A percentile compares a stretch with the other conserved stretches of the same genome.
phyloP scores from a whole-genome alignment of 1,140 invertebrate genomes.

The Heliconius hewitsoni region DNA sequence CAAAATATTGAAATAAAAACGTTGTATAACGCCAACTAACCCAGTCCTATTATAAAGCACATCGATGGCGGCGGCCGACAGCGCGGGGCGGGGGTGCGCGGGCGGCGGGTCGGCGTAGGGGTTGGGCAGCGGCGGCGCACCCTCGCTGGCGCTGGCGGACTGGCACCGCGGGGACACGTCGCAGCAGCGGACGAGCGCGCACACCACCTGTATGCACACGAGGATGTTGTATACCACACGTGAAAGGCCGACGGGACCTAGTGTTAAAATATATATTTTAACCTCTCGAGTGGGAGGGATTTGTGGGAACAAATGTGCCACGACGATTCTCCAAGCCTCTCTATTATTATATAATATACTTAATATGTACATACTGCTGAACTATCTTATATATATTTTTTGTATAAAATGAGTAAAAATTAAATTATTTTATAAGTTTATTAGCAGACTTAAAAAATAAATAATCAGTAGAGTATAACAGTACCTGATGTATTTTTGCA shows the following conservation, averaged over 20 bases:
- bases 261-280: too few species aligned
- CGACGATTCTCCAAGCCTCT: neutral
- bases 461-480: neutral
- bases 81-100: slow-evolving; percentile 85
- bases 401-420: neutral
- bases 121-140: slow-evolving; percentile 87
- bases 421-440: too few species aligned
- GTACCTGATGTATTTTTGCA: slow-evolving; percentile 93
- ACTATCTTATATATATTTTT: neutral
- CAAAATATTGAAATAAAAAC: too few species aligned
- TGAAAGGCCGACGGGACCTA: too few species aligned
- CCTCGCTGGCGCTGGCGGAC: slow-evolving; percentile 84
- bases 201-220: slow-evolving; percentile 85
- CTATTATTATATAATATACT: neutral
- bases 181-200: slow-evolving; percentile 94
- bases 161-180: slow-evolving; percentile 92
- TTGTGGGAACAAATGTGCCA: too few species aligned
- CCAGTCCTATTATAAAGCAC: slow-evolving; percentile 90
- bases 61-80: slow-evolving; percentile 85
- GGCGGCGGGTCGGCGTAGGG: slow-evolving; percentile 90
- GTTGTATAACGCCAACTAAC: slow-evolving; percentile 64
- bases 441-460: neutral
- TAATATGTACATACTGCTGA: too few species aligned
- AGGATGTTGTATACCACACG: too few species aligned
- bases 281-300: too few species aligned